Evolutionary conservation across 2,888 invertebrate species (phyloP).

Genomic region (Micoletzkya japonica): DNA sequence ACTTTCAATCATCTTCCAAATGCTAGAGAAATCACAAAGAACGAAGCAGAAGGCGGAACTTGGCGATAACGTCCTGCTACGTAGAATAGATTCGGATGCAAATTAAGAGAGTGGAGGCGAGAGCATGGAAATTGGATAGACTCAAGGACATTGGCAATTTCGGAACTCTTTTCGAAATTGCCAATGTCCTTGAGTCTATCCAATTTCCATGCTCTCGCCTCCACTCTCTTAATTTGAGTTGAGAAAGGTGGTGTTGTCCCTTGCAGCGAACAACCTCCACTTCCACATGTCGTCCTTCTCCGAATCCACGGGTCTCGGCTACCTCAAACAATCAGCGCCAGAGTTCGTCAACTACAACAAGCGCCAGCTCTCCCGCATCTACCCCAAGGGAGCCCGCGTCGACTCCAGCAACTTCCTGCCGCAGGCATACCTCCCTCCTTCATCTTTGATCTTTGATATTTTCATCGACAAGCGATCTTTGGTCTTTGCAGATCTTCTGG

Average conservation of each 20-base stretch:
- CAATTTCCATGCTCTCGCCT: too few species aligned
- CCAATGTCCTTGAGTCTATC: not conserved
- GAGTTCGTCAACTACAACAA: slow-evolving; percentile 99
- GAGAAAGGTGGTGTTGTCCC: not conserved
- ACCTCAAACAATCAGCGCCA: slow-evolving; percentile 90
- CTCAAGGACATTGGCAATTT: too few species aligned
- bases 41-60: too few species aligned
- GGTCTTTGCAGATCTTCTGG: slow-evolving; percentile 86
- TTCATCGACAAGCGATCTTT: not conserved
- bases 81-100: too few species aligned
- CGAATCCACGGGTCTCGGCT: slow-evolving; percentile 93
- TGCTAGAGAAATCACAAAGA: too few species aligned
- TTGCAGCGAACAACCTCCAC: slow-evolving; percentile 87
- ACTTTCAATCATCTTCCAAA: too few species aligned
- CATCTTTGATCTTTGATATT: not conserved
- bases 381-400: slow-evolving; percentile 95
- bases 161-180: too few species aligned
- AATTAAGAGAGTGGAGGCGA: too few species aligned
- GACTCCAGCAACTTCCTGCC: slow-evolving; percentile 99
- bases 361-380: slow-evolving; percentile 96
- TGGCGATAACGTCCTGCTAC: too few species aligned
- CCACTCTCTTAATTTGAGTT: too few species aligned
- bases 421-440: slow-evolving; percentile 73
- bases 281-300: slow-evolving; percentile 99
- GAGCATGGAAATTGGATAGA: too few species aligned